These are phyloP conservation scores for Neopelma chrysocephalum DNA, from an alignment of 2,797 vertebrate species.

Conservation along the genomic window DNA sequence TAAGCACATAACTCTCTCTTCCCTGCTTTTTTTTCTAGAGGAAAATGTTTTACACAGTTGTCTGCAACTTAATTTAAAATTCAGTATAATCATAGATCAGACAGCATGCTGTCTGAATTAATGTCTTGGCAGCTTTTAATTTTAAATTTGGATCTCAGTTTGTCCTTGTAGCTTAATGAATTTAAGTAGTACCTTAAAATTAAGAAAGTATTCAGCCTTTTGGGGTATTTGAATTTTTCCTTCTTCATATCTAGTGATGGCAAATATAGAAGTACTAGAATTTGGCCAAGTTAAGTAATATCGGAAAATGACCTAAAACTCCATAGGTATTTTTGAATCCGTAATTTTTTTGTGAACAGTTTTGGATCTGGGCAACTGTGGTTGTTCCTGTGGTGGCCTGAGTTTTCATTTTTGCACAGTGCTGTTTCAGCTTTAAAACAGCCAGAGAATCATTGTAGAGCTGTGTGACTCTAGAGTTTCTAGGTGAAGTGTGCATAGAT, in stretches of 20 bases:
- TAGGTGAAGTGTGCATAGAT: not conserved
- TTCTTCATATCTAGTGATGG: not conserved
- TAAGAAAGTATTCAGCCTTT: not conserved
- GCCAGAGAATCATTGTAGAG: not conserved
- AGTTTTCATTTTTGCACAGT: not conserved
- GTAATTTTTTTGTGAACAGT: not conserved
- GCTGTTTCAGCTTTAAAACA: not conserved
- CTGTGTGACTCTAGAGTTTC: not conserved
- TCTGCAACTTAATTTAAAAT: conserved; percentile 23
- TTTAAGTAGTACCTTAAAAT: not conserved
- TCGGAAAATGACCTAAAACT: not conserved
- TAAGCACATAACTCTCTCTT: not conserved
- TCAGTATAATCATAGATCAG: not conserved
- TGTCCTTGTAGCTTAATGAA: not conserved
- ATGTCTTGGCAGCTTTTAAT: not conserved
- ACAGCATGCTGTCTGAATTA: not conserved
- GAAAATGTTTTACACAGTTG: not conserved
- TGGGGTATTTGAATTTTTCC: not conserved
- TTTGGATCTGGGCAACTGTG: not conserved
- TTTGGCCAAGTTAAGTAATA: not conserved
- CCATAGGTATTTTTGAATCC: not conserved
- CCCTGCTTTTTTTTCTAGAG: not conserved
- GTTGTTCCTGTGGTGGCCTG: not conserved
- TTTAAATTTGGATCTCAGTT: not conserved
- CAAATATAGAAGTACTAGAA: not conserved